Evolutionary conservation across 2,797 vertebrate genomes (phyloP).

Genomic region (Aldrovandia affinis): DNA sequence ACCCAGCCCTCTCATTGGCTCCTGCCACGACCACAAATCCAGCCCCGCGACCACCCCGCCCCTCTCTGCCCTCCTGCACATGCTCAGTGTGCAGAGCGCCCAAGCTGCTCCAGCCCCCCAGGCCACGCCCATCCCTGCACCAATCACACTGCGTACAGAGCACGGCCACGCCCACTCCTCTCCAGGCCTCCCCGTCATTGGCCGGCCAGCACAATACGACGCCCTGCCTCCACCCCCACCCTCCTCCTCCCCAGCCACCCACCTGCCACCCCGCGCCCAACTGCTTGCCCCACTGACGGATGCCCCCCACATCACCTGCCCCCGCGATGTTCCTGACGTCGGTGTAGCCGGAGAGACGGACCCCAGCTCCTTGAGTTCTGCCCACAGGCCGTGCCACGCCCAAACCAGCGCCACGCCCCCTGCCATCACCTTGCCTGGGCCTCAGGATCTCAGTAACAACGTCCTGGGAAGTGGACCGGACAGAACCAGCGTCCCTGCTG

Average conservation of each 20-base stretch:
- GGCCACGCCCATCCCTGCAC: constrained; percentile 9
- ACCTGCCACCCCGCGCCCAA: constrained; percentile 31
- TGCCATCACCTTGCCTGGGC: constrained; percentile 6
- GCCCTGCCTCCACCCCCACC: background rate
- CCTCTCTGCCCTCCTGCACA: constrained; percentile 64
- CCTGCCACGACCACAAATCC: constrained; percentile 50
- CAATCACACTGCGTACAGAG: background rate
- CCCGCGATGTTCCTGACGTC: constrained; percentile 33
- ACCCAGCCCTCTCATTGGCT: constrained; percentile 40
- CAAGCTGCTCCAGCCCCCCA: background rate
- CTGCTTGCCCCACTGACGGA: constrained; percentile 27
- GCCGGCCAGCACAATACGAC: constrained; percentile 32
- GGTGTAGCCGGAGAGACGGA: constrained; percentile 35
- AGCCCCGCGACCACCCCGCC: constrained; percentile 44
- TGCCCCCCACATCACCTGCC: constrained; percentile 29
- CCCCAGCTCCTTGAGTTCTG: constrained; percentile 45
- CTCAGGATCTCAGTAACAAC: constrained; percentile 48
- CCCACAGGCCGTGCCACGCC: constrained; percentile 44
- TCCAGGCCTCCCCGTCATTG: constrained; percentile 27
- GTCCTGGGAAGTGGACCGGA: constrained; percentile 50
- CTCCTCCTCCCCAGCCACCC: constrained; percentile 5
- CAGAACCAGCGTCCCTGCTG: constrained; percentile 53
- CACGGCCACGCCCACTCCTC: constrained; percentile 42
- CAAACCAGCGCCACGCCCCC: constrained; percentile 45
- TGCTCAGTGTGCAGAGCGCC: constrained; percentile 33